Conservation (phyloP, 1,140 invertebrate genomes). For the Papilio glaucus region DNA sequence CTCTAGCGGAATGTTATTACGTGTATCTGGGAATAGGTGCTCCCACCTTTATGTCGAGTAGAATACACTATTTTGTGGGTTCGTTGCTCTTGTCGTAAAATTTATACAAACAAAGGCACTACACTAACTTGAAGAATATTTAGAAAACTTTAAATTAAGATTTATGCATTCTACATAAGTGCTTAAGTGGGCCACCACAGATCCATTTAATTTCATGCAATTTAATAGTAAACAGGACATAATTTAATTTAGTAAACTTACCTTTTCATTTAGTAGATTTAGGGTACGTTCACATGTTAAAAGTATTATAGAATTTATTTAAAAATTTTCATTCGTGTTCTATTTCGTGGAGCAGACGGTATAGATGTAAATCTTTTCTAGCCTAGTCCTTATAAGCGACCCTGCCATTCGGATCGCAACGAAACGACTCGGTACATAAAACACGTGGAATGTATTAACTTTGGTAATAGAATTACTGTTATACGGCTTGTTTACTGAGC, state of each 20-base stretch:
- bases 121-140: too few relatives aligned
- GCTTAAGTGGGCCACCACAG: too few relatives aligned
- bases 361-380: constrained; percentile 26
- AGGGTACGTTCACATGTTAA: constrained; percentile 1
- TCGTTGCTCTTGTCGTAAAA: neutral
- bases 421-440: constrained; percentile 27
- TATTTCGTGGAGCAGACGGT: neutral
- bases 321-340: constrained; percentile 18
- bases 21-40: constrained; percentile 10
- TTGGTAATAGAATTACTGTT: constrained; percentile 34
- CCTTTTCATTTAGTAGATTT: neutral
- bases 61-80: neutral
- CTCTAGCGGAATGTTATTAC: constrained; percentile 30
- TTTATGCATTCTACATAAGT: too few relatives aligned
- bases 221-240: too few relatives aligned
- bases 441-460: constrained; percentile 37
- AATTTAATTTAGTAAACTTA: too few relatives aligned
- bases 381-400: constrained; percentile 12
- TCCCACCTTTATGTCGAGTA: constrained; percentile 8
- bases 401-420: neutral
- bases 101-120: too few relatives aligned
- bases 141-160: too few relatives aligned
- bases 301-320: constrained; percentile 1
- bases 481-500: constrained; percentile 26
- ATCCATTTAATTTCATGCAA: too few relatives aligned